Evolutionary conservation across 2,888 invertebrate species (phyloP), one percentile per base, ranked within the genome.

Genomic region (Caenorhabditis plicata): DNA sequence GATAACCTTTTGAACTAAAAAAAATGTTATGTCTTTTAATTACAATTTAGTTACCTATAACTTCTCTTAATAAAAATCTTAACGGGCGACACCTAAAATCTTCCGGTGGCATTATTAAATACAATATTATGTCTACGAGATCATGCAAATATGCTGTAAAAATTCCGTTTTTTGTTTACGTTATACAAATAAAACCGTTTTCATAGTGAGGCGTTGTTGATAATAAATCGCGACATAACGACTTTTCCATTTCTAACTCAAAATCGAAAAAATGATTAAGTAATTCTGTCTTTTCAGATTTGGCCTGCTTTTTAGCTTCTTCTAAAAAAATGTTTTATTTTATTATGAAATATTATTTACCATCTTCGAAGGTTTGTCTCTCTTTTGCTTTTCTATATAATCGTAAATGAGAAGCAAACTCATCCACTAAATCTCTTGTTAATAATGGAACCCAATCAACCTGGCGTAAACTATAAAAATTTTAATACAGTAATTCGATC

Each of bases 401-500:
- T 65, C 91, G 87, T 67, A 93, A 86, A 83, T 93, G 93, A 23
- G 89, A 88, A 1, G 91, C 92, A 64, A 91, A 87, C 83, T 92
- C 92, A 82, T 93, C 92, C 1, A 93, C 91, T 56, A 92, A 85
- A 63, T 88, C 86, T 27, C 90, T 90, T 19, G 92, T 91, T 56
- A 92, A 85, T 75, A 90, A 89, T 31, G 90, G 88, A 73, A 91
- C 88, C 90, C 92, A 91, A 82, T 93, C 91, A 13, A 92, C 88
- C 80, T 89, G 66, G 20, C 68, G 64, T 42, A 80, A 51, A 41
- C 80, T 78, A 29, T 3, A 50, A 41, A 29, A 17, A 26, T 32
- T 35, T 38, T 41, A n/a, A n/a, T 25, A 32, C 26, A 17, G n/a
- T n/a, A 38, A 11, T 2, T 33, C 17, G 25, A 17, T 17, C 11